phyloP scores from a whole-genome alignment of 2,888 invertebrate genomes.

The Troilus luridus region DNA sequence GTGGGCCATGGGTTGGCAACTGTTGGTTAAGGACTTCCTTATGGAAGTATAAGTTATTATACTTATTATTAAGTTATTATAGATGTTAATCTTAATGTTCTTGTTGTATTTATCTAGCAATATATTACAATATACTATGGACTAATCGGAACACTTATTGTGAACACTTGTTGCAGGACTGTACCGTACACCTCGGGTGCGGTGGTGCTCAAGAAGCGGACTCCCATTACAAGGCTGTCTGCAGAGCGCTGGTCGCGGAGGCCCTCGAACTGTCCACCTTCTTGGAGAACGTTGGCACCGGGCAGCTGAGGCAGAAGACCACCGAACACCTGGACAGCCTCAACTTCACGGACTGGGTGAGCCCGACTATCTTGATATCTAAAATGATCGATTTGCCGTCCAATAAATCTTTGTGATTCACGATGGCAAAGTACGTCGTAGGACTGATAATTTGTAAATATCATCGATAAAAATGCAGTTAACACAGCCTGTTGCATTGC shows the following conservation, averaged over 20 bases:
- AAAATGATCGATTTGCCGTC: neutral
- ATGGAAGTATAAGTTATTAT: no score
- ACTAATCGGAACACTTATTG: neutral
- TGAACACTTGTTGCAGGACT: constrained; percentile 69
- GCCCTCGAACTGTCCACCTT: constrained; percentile 91
- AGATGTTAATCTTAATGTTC: no score
- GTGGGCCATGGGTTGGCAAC: no score
- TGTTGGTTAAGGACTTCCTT: no score
- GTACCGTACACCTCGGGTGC: constrained; percentile 72
- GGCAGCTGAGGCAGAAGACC: constrained; percentile 67
- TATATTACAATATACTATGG: no score
- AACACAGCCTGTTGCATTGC: neutral
- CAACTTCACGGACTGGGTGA: constrained; percentile 92
- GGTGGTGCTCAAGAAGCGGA: constrained; percentile 76
- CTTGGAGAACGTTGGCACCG: constrained; percentile 85
- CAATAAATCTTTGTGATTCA: neutral
- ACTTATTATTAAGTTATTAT: no score
- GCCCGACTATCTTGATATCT: constrained; percentile 66
- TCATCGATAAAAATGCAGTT: constrained; percentile 11
- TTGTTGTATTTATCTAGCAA: no score
- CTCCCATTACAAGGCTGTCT: constrained; percentile 91
- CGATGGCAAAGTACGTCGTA: neutral
- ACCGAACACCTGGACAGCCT: constrained; percentile 76
- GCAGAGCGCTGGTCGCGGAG: constrained; percentile 92
- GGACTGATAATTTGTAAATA: constrained; percentile 23